Evolutionary conservation across 2,888 invertebrate species (phyloP).

Genomic region (Metellina segmentata): DNA sequence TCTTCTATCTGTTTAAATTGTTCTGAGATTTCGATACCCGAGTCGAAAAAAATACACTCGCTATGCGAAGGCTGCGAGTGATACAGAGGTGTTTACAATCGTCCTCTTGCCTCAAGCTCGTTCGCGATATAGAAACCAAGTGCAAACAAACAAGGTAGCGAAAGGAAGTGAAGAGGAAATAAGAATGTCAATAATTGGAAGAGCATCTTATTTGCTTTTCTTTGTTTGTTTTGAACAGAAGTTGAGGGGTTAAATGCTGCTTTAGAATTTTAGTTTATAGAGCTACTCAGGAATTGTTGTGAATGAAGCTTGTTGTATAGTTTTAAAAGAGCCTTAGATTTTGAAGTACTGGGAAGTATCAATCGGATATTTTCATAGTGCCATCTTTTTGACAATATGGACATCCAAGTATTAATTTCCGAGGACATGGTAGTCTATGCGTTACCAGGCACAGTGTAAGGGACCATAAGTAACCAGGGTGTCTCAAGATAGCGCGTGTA

Average conservation of each 20-base stretch:
- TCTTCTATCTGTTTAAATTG: background rate
- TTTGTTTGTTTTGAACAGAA: background rate
- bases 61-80: slow-evolving; percentile 20
- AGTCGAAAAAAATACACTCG: background rate
- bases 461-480: no score
- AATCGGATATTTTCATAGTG: no score
- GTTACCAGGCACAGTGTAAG: no score
- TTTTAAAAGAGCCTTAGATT: no score
- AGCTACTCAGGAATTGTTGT: no score
- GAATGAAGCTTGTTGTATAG: no score
- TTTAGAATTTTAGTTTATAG: background rate
- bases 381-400: no score
- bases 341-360: no score
- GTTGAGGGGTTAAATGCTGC: background rate
- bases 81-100: slow-evolving; percentile 22
- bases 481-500: no score
- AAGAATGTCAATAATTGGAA: slow-evolving; percentile 26
- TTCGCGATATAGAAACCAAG: background rate
- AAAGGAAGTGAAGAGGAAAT: slow-evolving; percentile 1
- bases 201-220: background rate
- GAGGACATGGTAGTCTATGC: no score
- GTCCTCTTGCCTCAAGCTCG: background rate
- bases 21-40: slow-evolving; percentile 19
- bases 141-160: slow-evolving; percentile 10
- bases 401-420: no score